A percentile compares a stretch with the other conserved stretches of the same genome.
These are phyloP conservation scores for Malaclemys terrapin DNA, from an alignment of 2,113 vertebrate genomes.

Conservation along the genomic window DNA sequence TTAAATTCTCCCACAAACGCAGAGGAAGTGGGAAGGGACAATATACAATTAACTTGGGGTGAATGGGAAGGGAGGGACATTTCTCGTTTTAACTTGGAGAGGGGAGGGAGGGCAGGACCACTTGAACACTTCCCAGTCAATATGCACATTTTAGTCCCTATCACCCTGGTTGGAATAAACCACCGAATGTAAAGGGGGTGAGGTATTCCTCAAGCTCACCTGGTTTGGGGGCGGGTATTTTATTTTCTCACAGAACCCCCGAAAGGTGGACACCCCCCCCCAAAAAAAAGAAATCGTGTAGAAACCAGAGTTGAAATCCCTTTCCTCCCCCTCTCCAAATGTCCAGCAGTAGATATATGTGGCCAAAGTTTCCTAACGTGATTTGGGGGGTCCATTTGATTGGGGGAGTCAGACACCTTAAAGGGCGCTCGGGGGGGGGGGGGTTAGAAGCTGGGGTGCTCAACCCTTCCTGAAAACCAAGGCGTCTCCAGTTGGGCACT, in stretches of 20 bases:
- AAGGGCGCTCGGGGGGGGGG: not conserved
- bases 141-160: not conserved
- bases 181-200: not conserved
- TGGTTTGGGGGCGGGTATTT: not conserved
- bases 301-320: accelerated
- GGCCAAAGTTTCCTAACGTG: not conserved
- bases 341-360: not conserved
- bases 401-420: not conserved
- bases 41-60: not conserved
- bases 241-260: not conserved
- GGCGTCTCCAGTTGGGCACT: not conserved
- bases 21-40: not conserved
- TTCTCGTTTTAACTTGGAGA: not conserved
- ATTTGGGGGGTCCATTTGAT: not conserved
- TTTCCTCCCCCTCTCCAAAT: no score
- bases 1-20: constrained; percentile 1
- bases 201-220: not conserved
- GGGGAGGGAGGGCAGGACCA: not conserved
- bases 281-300: not conserved
- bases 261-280: no score
- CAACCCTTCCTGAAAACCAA: constrained; percentile 37
- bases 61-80: not conserved
- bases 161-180: not conserved
- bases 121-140: not conserved
- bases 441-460: not conserved